Conservation (phyloP, 2,797 vertebrate species). For the Sebastes matsubarae region DNA sequence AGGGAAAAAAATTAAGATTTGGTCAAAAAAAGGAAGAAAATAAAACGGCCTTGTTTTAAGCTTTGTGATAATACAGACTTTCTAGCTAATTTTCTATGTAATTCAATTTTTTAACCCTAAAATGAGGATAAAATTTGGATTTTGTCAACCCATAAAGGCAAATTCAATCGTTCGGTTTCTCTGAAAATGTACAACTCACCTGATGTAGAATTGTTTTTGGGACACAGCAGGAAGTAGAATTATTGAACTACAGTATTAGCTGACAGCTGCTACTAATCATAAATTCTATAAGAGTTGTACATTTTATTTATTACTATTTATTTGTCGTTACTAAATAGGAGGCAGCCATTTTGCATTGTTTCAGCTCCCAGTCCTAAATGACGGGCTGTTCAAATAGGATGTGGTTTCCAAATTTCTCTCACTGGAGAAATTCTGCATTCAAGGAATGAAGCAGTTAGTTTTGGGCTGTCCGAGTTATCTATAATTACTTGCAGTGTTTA, state of each 20-base stretch:
- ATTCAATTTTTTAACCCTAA: not conserved
- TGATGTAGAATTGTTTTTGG: not conserved
- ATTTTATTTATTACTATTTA: not conserved
- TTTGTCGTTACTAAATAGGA: not conserved
- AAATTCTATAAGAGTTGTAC: not conserved
- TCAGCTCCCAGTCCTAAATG: not conserved
- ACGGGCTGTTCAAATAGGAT: not conserved
- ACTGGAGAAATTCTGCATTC: not conserved
- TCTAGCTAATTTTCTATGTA: not conserved
- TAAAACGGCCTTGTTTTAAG: not conserved
- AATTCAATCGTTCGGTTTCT: not conserved
- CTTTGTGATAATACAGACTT: not conserved
- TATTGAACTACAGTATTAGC: not conserved
- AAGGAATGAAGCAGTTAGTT: conserved; percentile 7
- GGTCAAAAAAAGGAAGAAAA: not conserved
- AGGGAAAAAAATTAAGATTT: not conserved
- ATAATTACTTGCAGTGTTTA: not conserved
- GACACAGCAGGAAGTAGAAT: not conserved
- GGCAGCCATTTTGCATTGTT: conserved; percentile 1
- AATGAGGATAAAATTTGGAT: not conserved
- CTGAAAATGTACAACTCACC: not conserved
- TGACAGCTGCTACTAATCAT: not conserved
- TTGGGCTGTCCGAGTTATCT: not conserved
- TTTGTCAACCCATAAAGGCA: not conserved
- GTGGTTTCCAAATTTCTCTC: not conserved